Conservation (phyloP, 2,888 invertebrate genomes). For the Nemotelus nigrinus region DNA sequence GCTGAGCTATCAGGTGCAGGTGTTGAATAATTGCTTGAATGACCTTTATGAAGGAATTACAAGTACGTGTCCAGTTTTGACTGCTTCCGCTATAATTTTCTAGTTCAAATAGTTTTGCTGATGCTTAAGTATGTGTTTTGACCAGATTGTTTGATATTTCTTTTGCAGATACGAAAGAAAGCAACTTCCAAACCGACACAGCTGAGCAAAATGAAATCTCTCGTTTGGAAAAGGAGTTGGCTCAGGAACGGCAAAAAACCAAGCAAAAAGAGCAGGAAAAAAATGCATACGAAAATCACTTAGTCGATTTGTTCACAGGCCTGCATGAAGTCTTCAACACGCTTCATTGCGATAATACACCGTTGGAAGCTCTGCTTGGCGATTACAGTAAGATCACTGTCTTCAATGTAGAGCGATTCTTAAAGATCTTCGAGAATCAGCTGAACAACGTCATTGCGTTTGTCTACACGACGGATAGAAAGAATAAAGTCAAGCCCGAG, state of each 20-base stretch:
- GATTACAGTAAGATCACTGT: conserved; percentile 70
- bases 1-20: conserved; percentile 61
- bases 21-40: conserved; percentile 59
- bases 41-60: conserved; percentile 59
- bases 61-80: neutral
- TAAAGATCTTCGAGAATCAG: conserved; percentile 67
- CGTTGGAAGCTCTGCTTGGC: conserved; percentile 67
- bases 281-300: conserved; percentile 54
- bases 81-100: too few relatives aligned
- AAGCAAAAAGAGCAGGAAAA: conserved; percentile 53
- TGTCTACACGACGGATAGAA: conserved; percentile 63
- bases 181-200: conserved; percentile 55
- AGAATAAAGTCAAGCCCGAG: conserved; percentile 53
- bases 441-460: conserved; percentile 68
- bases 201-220: conserved; percentile 57
- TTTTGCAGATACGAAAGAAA: conserved; percentile 31
- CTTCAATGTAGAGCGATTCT: conserved; percentile 68
- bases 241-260: conserved; percentile 53
- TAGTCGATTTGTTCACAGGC: conserved; percentile 57
- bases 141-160: too few relatives aligned
- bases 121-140: too few relatives aligned
- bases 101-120: too few relatives aligned
- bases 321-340: conserved; percentile 61
- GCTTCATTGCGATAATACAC: conserved; percentile 66
- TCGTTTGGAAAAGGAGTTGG: conserved; percentile 55